These are phyloP conservation scores for Capromys pilorides DNA, from an alignment of 2,797 vertebrate genomes.

Conservation along the genomic window DNA sequence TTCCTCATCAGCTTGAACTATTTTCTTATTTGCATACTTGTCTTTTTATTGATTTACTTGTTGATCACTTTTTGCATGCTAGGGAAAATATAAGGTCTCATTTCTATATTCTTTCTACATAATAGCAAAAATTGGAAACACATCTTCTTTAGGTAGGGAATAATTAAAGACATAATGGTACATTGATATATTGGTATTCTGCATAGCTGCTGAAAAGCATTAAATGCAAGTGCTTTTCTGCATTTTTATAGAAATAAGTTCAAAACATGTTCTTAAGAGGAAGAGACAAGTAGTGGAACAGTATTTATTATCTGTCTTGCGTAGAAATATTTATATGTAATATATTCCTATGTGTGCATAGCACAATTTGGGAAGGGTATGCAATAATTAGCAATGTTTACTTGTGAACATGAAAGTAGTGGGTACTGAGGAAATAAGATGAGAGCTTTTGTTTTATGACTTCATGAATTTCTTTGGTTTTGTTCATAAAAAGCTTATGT, in stretches of 20 bases:
- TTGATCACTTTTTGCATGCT: conserved; percentile 47
- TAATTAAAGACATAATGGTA: conserved; percentile 36
- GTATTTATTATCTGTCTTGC: not conserved
- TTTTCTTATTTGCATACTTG: not conserved
- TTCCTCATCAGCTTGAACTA: not conserved
- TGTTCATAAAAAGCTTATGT: not conserved
- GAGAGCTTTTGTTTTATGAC: not conserved
- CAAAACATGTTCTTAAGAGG: conserved; percentile 44
- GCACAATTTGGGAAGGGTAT: not conserved
- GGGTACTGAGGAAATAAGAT: not conserved
- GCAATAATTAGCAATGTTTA: not conserved
- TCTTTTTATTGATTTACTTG: conserved; percentile 11
- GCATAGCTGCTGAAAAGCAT: conserved; percentile 13
- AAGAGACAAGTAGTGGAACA: not conserved
- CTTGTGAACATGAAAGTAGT: not conserved
- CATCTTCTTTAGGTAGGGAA: not conserved
- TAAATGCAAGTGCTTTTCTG: not conserved
- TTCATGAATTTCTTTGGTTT: not conserved
- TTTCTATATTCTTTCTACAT: not conserved
- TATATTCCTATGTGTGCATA: not conserved
- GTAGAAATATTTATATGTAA: not conserved
- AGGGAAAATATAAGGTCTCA: conserved; percentile 33
- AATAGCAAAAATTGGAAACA: conserved; percentile 41
- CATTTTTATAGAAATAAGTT: conserved; percentile 34
- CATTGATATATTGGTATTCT: conserved; percentile 38